Percentiles rank a stretch among this genome's conserved stretches.
Evolutionary conservation across 2,113 vertebrate genomes (phyloP).

Genomic region (Podocnemis expansa): DNA sequence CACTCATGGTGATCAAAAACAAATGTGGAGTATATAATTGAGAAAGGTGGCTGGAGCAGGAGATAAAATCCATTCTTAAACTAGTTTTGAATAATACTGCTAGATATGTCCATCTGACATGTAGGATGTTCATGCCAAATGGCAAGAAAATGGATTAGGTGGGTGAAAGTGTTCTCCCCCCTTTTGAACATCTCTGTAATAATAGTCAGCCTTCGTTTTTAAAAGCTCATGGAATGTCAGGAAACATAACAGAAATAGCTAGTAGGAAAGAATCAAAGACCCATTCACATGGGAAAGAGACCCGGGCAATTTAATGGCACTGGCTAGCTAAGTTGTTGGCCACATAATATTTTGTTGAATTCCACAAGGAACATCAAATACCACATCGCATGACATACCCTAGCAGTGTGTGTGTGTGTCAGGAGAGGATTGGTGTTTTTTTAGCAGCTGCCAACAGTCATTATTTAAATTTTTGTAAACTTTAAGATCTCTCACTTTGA

Average conservation of each 20-base stretch:
- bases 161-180: conserved; percentile 55
- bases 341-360: conserved; percentile 46
- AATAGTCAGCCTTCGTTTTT: conserved; percentile 43
- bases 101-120: conserved; percentile 3
- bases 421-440: conserved; percentile 24
- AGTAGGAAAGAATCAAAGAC: conserved; percentile 44
- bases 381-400: conserved; percentile 64
- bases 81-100: neutral
- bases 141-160: conserved; percentile 59
- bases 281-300: conserved; percentile 35
- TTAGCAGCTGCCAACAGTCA: conserved; percentile 67
- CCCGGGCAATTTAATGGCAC: conserved; percentile 48
- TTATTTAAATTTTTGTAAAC: conserved; percentile 76
- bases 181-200: conserved; percentile 15
- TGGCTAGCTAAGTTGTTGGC: conserved; percentile 49
- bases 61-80: neutral
- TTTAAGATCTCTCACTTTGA: conserved; percentile 72
- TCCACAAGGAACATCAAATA: conserved; percentile 70
- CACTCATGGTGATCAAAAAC: neutral
- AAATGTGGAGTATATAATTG: neutral
- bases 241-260: conserved; percentile 37
- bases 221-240: conserved; percentile 57
- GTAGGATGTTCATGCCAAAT: conserved; percentile 5
- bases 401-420: conserved; percentile 26
- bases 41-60: neutral